Conservation (phyloP, 92 coral and sea anemone species). For the Epizoanthus stellaris region DNA sequence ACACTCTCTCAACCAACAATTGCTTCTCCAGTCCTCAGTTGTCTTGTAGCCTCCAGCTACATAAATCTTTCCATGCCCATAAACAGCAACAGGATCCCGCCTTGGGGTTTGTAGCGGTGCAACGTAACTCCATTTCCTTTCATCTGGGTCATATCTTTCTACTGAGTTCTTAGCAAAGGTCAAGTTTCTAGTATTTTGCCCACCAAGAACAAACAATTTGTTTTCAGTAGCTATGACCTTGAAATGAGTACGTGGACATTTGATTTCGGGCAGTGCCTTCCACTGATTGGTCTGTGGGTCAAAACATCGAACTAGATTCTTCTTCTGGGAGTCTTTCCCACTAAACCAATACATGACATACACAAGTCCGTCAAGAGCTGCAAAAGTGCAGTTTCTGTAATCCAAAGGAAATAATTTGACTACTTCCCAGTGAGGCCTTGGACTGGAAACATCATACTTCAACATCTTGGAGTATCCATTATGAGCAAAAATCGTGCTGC, state of each 20-base stretch:
- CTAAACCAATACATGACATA: not conserved
- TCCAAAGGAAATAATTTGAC: not conserved
- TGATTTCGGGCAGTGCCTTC: conserved; percentile 52
- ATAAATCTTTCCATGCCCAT: conserved; percentile 52
- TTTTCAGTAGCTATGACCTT: conserved; percentile 55
- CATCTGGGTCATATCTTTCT: conserved; percentile 57
- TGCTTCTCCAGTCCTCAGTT: conserved; percentile 37
- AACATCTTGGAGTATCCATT: conserved; percentile 39
- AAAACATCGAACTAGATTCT: conserved; percentile 63
- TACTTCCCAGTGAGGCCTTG: not conserved
- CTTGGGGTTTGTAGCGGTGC: conserved; percentile 62
- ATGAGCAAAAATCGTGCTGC: conserved; percentile 58
- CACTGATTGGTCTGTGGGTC: conserved; percentile 54
- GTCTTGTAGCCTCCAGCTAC: conserved; percentile 66
- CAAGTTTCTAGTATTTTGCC: conserved; percentile 30
- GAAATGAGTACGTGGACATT: conserved; percentile 48
- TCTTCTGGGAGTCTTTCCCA: not conserved
- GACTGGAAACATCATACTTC: conserved; percentile 23
- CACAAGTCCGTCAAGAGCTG: not conserved
- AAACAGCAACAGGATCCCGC: conserved; percentile 51
- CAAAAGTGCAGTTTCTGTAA: not conserved
- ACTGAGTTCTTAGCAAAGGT: conserved; percentile 19
- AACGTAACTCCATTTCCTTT: conserved; percentile 58
- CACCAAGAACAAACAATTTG: conserved; percentile 65
- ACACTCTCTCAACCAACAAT: conserved; percentile 19